Evolutionary conservation across 2,113 vertebrate genomes (phyloP).

Genomic region (Peromyscus maniculatus): DNA sequence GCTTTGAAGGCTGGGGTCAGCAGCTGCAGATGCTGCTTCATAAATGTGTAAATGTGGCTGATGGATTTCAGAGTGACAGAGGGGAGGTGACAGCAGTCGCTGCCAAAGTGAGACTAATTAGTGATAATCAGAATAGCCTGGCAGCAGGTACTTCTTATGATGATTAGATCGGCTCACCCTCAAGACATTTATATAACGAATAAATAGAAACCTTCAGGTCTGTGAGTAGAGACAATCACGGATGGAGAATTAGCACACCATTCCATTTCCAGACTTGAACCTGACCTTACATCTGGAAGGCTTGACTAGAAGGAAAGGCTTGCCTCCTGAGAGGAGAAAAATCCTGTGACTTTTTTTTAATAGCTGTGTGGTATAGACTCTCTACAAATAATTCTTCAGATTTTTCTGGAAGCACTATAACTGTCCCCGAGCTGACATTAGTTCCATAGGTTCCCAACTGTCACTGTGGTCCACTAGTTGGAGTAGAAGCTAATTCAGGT

Average conservation of each 20-base stretch:
- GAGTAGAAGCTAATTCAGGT: neutral
- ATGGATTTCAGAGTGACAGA: constrained; percentile 29
- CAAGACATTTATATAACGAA: neutral
- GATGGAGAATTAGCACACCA: neutral
- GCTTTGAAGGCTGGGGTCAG: neutral
- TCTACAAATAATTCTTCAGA: neutral
- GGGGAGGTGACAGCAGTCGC: neutral
- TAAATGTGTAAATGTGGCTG: neutral
- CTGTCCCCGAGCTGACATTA: neutral
- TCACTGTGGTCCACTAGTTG: neutral
- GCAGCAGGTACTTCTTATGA: constrained; percentile 14
- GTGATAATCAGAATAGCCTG: neutral
- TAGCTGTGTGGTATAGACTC: neutral
- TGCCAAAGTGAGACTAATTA: neutral
- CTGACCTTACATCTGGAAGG: neutral
- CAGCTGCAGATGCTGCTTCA: neutral
- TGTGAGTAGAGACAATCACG: neutral
- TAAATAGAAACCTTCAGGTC: neutral
- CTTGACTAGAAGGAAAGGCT: neutral
- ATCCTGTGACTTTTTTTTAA: neutral
- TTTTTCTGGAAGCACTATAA: neutral
- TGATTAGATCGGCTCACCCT: neutral
- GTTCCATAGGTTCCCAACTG: neutral
- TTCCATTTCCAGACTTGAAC: neutral
- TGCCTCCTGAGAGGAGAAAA: neutral